Evolutionary conservation across 2,113 vertebrate species (phyloP), one percentile per base, ranked within the genome.

Genomic region (Lagenorhynchus albirostris): DNA sequence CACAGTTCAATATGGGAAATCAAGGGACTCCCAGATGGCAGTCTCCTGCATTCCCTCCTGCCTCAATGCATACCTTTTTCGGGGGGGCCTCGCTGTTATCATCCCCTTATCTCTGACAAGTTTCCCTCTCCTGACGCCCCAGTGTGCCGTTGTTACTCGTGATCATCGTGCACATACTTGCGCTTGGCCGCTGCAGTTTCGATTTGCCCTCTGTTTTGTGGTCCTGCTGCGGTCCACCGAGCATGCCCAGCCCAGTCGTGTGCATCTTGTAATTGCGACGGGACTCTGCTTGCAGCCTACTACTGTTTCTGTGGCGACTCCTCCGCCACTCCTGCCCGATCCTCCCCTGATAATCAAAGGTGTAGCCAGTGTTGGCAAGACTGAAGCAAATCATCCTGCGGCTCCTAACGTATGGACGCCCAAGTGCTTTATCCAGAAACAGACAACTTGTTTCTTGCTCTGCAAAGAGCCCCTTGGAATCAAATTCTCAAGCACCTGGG

Each of bases 191-290:
- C 5, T 4, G 36, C 18, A 15, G 12, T n/a, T 77, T 47, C 31
- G 3, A 65, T n/a, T 41, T 71, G 60, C 21, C 20, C 44, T 68
- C 63, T 76, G 41, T 81, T 71, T 29, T 1, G 4, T 41, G 79
- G 79, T 36, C 33, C 36, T 58, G 36, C 60, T 86, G 55, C 2
- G 4, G 7, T 38, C 50, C 36, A 1, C 33, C 1, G n/a, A 31
- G 44, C 50, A 60, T 8, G 33, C 15, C 5, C 5, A 3, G 20
- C 25, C 31, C 8, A 1, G 10, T 15, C 2, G 0, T 18, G 23
- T 5, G 0, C 29, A 0, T 21, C 11, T 65, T 50, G 4, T 15
- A 3, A 53, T 25, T 44, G 74, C 6, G 3, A 50, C 4, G 67
- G 73, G 67, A n/a, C 67, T 25, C 5, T 0, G 17, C 36, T 15